Evolutionary conservation across 1,140 invertebrate genomes (phyloP), one percentile per base, ranked within the genome.

Genomic region (Notospermus geniculatus): DNA sequence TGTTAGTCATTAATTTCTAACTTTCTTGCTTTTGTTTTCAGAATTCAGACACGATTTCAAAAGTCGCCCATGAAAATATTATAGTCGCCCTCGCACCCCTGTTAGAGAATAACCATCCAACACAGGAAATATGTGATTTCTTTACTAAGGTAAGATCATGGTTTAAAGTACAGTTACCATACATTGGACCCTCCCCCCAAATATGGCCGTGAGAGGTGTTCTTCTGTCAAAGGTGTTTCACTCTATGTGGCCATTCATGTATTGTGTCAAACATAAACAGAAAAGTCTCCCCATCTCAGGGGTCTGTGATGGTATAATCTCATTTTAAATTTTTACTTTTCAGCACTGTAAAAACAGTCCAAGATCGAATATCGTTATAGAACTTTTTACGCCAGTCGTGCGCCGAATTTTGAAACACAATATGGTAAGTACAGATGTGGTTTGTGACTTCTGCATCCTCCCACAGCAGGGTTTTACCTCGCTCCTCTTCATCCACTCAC

Each of bases 341-440:
- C 78, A 85, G 74, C 84, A 86, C 69, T 88, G 86, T 71, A 81
- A 81, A 56, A 80, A 83, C 65, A 84, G 85, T 73, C 86, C 86
- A 32, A 75, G 86, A 45, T 87, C 86, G 32, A 80, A 83, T 59
- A 79, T 87, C 30, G 83, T 87, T 4, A 81, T 82, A 57, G 85
- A 86, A 64, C 71, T 87, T 13, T 87, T 92, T 45, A 88, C 88
- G 13, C 88, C 89, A 11, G 87, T 91, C 17, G 88, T 91, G 30
- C 87, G 89, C 27, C 83, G 90, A 46, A 91, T 91, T 67, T 84
- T 93, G 43, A 93, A 91, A 77, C 88, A 91, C 72, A 92, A 90
- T 71, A 90, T 91, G 75, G 86, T 87, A 74, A 83, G 82, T 78
- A 43, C 5, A 45, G 19, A 36, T 15, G 15, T 36, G 32, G n/a